phyloP scores from a whole-genome alignment of 2,113 vertebrate species.

The Triplophysa rosa region DNA sequence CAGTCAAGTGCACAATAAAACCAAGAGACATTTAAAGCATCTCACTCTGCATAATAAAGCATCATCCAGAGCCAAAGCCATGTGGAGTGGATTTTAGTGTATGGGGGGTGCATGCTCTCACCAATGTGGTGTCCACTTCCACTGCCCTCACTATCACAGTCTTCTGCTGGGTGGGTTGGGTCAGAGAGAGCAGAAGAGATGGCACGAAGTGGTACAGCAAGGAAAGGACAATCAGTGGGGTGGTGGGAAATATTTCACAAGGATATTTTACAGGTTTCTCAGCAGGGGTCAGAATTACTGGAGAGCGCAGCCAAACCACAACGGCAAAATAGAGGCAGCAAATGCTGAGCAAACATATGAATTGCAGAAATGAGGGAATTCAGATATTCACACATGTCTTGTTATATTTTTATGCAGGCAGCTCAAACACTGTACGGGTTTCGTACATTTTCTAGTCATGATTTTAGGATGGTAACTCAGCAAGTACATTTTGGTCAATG shows the following conservation, averaged over 20 bases:
- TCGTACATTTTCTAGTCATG: too few relatives aligned
- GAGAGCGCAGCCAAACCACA: neutral
- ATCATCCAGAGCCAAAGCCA: slow-evolving; percentile 31
- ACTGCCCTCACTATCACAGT: slow-evolving; percentile 85
- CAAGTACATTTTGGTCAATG: too few relatives aligned
- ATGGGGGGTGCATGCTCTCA: slow-evolving; percentile 69
- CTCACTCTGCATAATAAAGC: slow-evolving; percentile 29
- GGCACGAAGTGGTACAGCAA: slow-evolving; percentile 50
- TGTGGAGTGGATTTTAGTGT: slow-evolving; percentile 16
- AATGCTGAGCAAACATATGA: neutral
- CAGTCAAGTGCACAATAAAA: neutral
- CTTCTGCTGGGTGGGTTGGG: slow-evolving; percentile 77
- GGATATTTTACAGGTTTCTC: neutral
- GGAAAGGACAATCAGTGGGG: slow-evolving; percentile 33
- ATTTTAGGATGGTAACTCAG: too few relatives aligned
- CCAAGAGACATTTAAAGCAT: neutral
- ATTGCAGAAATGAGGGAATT: neutral
- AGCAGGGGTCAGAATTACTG: neutral
- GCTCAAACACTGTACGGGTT: too few relatives aligned
- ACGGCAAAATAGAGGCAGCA: neutral
- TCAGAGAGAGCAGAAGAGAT: slow-evolving; percentile 56
- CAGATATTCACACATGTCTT: neutral
- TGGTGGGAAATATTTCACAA: slow-evolving; percentile 2
- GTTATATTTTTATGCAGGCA: too few relatives aligned
- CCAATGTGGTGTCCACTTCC: slow-evolving; percentile 87